These are phyloP conservation scores for Chrysocyon brachyurus DNA, from an alignment of 2,797 vertebrate species.

Conservation along the genomic window DNA sequence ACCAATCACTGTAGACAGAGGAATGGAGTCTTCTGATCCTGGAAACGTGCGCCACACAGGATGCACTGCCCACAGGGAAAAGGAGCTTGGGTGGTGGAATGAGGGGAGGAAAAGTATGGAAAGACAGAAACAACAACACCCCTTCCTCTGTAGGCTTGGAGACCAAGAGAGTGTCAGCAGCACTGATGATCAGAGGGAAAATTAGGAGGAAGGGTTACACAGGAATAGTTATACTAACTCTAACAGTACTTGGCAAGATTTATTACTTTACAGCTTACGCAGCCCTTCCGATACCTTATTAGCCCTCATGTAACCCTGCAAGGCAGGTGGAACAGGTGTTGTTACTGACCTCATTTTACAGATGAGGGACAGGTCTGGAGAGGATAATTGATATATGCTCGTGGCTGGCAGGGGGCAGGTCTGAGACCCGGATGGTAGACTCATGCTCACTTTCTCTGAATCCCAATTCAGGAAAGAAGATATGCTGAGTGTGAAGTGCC, in stretches of 20 bases:
- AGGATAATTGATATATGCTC: not conserved
- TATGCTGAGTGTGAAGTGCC: not conserved
- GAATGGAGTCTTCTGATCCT: not conserved
- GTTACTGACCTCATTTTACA: not conserved
- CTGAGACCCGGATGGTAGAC: not conserved
- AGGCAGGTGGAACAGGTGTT: not conserved
- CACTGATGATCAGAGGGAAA: not conserved
- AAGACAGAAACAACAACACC: not conserved
- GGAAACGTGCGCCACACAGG: not conserved
- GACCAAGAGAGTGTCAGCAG: not conserved
- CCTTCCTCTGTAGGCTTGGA: not conserved
- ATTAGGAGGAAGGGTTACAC: not conserved
- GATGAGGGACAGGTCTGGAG: not conserved
- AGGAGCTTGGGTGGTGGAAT: not conserved
- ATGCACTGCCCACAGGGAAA: not conserved
- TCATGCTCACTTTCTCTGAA: not conserved
- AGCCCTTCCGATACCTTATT: not conserved
- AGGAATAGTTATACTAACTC: not conserved
- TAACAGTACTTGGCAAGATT: too few species aligned
- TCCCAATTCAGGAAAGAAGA: not conserved
- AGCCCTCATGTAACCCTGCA: not conserved
- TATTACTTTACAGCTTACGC: not conserved
- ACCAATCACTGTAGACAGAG: not conserved
- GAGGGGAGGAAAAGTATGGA: not conserved
- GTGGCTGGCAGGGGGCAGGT: not conserved